Evolutionary conservation across 2,888 invertebrate genomes (phyloP), one percentile per base, ranked within the genome.

Genomic region (Meta bourneti): DNA sequence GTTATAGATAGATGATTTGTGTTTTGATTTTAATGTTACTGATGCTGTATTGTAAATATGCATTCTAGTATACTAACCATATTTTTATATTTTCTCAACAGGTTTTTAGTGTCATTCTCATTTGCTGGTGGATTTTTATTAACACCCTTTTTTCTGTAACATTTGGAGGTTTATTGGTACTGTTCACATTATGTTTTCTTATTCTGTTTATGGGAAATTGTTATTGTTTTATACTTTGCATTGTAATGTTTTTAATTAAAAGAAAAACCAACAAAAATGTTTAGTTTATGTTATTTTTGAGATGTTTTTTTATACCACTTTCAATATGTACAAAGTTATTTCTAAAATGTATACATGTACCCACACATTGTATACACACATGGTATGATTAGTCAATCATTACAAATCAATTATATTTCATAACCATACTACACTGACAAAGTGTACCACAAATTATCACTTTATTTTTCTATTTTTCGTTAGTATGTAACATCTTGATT

Each of bases 161-260:
- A 61, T 61, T 61, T 61, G 61, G 11, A 34, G 13, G 16, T 61
- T 61, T 61, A 16, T 77, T 77, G 52, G 48, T 77, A 77, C 51
- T n/a, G n/a, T 19, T 2, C n/a, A 51, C 51, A 79, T 20, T 79
- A 20, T 79, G 54, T 52, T 54, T 54, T 2, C 34, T 54, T 79
- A 54, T 11, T 54, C 54, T 54, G 11, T 54, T 54, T 79, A 8
- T 54, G 20, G 54, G 19, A 77, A 77, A 49, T 48, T 77, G 9
- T 77, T 52, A 13, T 77, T 72, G 20, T 72, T 72, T 72, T 72
- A 6, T 19, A 7, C 34, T 77, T 77, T 51, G 13, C 49, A 49
- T n/a, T 77, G 51, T n/a, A 77, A 77, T 19, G 9, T 77, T 77
- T 77, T n/a, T n/a, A 16, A 49, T 11, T 77, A 77, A 77, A 77